These are phyloP conservation scores for Capreolus pygargus DNA, from an alignment of 2,113 vertebrate genomes.

Conservation along the genomic window DNA sequence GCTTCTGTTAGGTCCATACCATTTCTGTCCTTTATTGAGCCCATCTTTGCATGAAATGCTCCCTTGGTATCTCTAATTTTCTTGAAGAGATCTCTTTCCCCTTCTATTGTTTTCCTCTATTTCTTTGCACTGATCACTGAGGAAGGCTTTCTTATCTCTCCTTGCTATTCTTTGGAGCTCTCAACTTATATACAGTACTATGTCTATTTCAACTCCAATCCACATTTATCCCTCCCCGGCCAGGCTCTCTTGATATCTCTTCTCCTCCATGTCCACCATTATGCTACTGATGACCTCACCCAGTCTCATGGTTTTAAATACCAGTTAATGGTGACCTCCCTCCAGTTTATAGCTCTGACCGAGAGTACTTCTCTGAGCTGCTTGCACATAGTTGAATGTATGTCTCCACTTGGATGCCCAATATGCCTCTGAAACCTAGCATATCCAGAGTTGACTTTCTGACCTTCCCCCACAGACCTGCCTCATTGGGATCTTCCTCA, in stretches of 20 bases:
- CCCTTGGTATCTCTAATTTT: neutral
- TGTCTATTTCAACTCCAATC: neutral
- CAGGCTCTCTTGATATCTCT: neutral
- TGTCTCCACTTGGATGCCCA: neutral
- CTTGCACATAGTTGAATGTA: neutral
- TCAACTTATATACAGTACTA: neutral
- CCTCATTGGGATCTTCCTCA: neutral
- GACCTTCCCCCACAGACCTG: neutral
- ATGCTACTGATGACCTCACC: neutral
- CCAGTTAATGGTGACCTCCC: neutral
- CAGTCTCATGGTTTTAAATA: neutral
- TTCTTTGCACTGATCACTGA: neutral
- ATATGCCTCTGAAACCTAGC: neutral
- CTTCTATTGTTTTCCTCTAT: neutral
- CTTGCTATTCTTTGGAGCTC: neutral
- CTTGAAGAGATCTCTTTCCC: neutral
- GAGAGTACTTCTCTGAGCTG: neutral
- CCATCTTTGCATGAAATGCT: neutral
- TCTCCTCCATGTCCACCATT: neutral
- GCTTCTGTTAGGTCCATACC: neutral
- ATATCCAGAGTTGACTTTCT: neutral
- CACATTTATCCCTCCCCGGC: neutral
- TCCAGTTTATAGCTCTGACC: neutral
- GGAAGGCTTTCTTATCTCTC: neutral
- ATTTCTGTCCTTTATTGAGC: neutral